Evolutionary conservation across 2,888 invertebrate genomes (phyloP).

Genomic region (Pycnomerus fuliginosus): DNA sequence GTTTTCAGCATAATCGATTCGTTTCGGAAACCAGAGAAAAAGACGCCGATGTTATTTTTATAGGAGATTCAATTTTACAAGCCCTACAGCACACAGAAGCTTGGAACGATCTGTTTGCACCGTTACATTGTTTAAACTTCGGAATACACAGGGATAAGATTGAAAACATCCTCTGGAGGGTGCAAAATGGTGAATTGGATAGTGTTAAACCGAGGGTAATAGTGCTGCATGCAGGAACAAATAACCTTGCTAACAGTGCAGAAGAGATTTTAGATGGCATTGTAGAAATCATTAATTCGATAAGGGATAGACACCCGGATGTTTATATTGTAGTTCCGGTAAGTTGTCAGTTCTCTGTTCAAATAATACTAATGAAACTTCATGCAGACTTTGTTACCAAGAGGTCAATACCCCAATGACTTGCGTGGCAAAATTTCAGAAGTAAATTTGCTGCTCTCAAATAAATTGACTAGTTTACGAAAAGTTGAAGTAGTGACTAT

Average conservation of each 20-base stretch:
- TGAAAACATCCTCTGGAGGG: conserved; percentile 87
- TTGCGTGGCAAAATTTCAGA: conserved; percentile 73
- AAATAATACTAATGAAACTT: conserved; percentile 6
- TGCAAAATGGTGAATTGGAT: conserved; percentile 86
- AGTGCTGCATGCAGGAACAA: conserved; percentile 85
- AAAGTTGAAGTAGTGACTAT: conserved; percentile 77
- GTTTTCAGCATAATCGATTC: conserved; percentile 78
- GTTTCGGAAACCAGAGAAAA: conserved; percentile 81
- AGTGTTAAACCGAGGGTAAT: conserved; percentile 86
- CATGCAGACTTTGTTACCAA: conserved; percentile 80
- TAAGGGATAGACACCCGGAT: conserved; percentile 75
- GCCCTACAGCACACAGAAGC: conserved; percentile 80
- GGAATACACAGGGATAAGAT: conserved; percentile 87
- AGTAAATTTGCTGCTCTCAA: conserved; percentile 73
- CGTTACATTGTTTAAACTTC: conserved; percentile 88
- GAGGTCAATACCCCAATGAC: conserved; percentile 82
- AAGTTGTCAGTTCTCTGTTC: conserved; percentile 49
- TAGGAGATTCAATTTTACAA: conserved; percentile 86
- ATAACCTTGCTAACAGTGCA: conserved; percentile 78
- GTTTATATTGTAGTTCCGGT: conserved; percentile 85
- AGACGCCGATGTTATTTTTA: conserved; percentile 89
- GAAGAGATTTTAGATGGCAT: conserved; percentile 82
- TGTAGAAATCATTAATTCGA: conserved; percentile 70
- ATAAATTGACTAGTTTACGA: conserved; percentile 60
- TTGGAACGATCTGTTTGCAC: conserved; percentile 89